phyloP scores from a whole-genome alignment of 2,888 invertebrate genomes.

The Drosophila nigricruria region DNA sequence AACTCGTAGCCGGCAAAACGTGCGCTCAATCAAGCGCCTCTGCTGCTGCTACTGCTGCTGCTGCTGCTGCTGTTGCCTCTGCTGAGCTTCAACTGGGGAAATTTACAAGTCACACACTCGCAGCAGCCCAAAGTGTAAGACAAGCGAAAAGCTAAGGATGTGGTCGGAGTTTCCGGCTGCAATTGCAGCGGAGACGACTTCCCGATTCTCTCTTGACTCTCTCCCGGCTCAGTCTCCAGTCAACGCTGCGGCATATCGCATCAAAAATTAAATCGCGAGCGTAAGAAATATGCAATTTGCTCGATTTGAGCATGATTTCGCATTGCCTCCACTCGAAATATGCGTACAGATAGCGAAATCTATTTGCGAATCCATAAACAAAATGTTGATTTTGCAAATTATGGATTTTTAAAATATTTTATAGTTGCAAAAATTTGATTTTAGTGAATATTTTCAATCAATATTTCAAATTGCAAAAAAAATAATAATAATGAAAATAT shows the following conservation, averaged over 20 bases:
- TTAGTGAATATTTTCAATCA: too few species aligned
- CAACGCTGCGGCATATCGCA: conserved; percentile 56
- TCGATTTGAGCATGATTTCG: conserved; percentile 73
- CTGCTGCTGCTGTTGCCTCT: conserved; percentile 8
- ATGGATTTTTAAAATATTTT: neutral
- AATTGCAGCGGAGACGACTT: conserved; percentile 14
- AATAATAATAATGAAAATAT: too few species aligned
- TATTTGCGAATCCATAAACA: neutral
- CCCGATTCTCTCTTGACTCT: conserved; percentile 17
- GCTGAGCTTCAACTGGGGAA: conserved; percentile 67
- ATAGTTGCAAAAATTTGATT: too few species aligned
- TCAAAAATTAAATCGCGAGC: conserved; percentile 74
- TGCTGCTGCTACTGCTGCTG: conserved; percentile 35
- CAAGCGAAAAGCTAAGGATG: conserved; percentile 42
- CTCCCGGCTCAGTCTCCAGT: neutral
- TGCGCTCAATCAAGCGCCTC: conserved; percentile 79
- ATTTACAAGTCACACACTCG: conserved; percentile 73
- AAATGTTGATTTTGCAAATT: too few species aligned
- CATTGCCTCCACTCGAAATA: conserved; percentile 36
- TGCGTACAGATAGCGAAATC: conserved; percentile 28
- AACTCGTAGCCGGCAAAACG: conserved; percentile 60
- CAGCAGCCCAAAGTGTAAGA: conserved; percentile 27
- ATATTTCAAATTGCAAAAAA: too few species aligned
- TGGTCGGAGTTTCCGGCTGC: conserved; percentile 27
- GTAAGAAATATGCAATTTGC: conserved; percentile 72